Conservation (phyloP, 92 coral and sea anemone species). For the Pocillopora grandis region DNA sequence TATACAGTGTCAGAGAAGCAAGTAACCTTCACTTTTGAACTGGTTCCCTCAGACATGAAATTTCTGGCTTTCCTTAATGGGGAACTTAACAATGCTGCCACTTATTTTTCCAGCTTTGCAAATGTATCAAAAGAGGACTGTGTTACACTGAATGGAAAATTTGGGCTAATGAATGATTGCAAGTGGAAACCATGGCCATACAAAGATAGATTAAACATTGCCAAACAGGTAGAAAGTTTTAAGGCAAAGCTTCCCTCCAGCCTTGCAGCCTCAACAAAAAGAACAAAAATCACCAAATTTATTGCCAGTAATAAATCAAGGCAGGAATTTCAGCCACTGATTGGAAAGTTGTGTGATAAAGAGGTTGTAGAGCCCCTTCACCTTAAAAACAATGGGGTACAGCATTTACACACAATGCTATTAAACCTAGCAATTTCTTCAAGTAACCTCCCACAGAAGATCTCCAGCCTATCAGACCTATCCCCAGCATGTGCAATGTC, state of each 20-base stretch:
- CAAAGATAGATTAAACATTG: slow-evolving; percentile 10
- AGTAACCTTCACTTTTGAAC: slow-evolving; percentile 56
- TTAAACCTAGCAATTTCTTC: slow-evolving; percentile 40
- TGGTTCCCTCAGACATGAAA: slow-evolving; percentile 74
- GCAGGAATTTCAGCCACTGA: slow-evolving; percentile 60
- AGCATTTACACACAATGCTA: slow-evolving; percentile 44
- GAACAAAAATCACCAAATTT: slow-evolving; percentile 32
- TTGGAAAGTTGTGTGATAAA: slow-evolving; percentile 55
- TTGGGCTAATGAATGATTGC: slow-evolving; percentile 44
- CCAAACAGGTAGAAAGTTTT: slow-evolving; percentile 27
- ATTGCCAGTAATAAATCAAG: slow-evolving; percentile 56
- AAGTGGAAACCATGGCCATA: slow-evolving; percentile 62
- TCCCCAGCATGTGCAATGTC: slow-evolving; percentile 34
- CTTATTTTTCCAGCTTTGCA: slow-evolving; percentile 72
- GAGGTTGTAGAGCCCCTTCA: slow-evolving; percentile 49
- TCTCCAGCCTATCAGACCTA: slow-evolving; percentile 20
- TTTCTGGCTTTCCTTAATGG: slow-evolving; percentile 66
- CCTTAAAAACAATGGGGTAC: slow-evolving; percentile 59
- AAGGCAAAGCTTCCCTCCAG: slow-evolving; percentile 12
- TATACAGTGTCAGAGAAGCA: slow-evolving; percentile 50
- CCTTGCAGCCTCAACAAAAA: slow-evolving; percentile 13
- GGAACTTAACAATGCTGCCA: slow-evolving; percentile 63
- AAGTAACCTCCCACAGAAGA: slow-evolving; percentile 19
- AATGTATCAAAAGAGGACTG: slow-evolving; percentile 51
- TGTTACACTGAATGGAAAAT: slow-evolving; percentile 32